Base-by-base conservation (phyloP, 2,888 invertebrate genomes). In the Brachypalpus laphriformis region DNA sequence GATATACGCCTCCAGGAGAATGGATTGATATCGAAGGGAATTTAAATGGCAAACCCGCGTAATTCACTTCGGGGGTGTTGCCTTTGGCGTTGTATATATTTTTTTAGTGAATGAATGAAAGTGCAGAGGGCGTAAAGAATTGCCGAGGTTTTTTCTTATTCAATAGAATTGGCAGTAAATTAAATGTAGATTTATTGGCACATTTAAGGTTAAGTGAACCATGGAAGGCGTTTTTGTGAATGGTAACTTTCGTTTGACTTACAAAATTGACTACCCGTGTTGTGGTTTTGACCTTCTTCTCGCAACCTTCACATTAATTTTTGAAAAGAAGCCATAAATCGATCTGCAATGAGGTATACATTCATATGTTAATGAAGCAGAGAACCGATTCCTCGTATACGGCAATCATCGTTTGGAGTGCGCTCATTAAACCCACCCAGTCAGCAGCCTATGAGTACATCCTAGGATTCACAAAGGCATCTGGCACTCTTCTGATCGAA, bases 171-270 rank as follows among this genome's bases (percentile, higher is more conserved):
- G 4, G 20, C 16, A 28, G 14, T 42, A 28, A 61, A 45, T 45
- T 16, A 61, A 61, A 45, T 61, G 42, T 8, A 45, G 42, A 61
- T 61, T 61, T 61, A 61, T 61, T 28, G 40, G 28, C 42, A 45
- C 14, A 42, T 45, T n/a, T 28, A 28, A 16, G 28, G 18, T 28
- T 16, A 14, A 37, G 7, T 9, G 14, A 22, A 25, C 6, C 42
- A 42, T 11, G 20, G 20, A 14, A 31, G 14, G 25, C n/a, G 8
- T 14, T 51, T 25, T n/a, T n/a, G n/a, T n/a, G n/a, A 18, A 28
- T n/a, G 8, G 25, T 20, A 11, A 22, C 22, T 47, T 1, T 2
- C 22, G 6, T 7, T 3, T 20, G 20, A 18, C 20, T 47, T 47
- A 18, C 2, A 47, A 11, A 20, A 22, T 47, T 20, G 8, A 16